phyloP scores from a whole-genome alignment of 1,140 invertebrate genomes.

The Adelges cooleyi region DNA sequence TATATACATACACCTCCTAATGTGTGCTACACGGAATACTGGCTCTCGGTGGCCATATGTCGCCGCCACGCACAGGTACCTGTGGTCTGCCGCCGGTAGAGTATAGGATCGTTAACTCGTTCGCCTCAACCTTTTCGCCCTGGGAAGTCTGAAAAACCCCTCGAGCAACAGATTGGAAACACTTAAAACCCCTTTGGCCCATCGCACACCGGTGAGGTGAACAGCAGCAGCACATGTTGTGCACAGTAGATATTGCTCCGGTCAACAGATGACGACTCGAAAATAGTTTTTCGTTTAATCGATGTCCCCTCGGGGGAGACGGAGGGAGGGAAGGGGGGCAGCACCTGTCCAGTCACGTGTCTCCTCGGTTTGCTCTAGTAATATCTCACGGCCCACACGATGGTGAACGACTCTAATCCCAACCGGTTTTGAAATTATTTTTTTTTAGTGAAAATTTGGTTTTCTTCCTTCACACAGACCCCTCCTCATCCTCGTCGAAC shows the following conservation, averaged over 20 bases:
- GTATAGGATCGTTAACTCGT: slow-evolving; percentile 20
- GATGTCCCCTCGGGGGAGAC: background rate
- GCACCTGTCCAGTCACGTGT: slow-evolving; percentile 8
- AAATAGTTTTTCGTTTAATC: slow-evolving; percentile 8
- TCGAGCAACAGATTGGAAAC: slow-evolving; percentile 16
- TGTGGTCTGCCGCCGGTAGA: background rate
- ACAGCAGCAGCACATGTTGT: background rate
- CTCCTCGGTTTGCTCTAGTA: too few species aligned
- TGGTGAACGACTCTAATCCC: too few species aligned
- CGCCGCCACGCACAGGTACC: slow-evolving; percentile 1
- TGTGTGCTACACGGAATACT: slow-evolving; percentile 9
- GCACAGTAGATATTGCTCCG: background rate
- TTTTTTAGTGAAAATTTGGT: too few species aligned
- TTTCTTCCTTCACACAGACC: too few species aligned
- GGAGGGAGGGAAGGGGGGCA: too few species aligned
- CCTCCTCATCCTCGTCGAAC: too few species aligned
- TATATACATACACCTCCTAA: too few species aligned
- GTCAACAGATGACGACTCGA: slow-evolving; percentile 15
- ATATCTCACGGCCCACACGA: too few species aligned
- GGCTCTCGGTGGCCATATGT: slow-evolving; percentile 23
- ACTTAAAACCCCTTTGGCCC: slow-evolving; percentile 5
- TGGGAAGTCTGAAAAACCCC: background rate
- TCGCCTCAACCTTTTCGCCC: slow-evolving; percentile 3
- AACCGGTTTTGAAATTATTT: too few species aligned
- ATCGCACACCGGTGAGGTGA: slow-evolving; percentile 3